Evolutionary conservation across 2,797 vertebrate species (phyloP).

Genomic region (Crypturellus tataupa): DNA sequence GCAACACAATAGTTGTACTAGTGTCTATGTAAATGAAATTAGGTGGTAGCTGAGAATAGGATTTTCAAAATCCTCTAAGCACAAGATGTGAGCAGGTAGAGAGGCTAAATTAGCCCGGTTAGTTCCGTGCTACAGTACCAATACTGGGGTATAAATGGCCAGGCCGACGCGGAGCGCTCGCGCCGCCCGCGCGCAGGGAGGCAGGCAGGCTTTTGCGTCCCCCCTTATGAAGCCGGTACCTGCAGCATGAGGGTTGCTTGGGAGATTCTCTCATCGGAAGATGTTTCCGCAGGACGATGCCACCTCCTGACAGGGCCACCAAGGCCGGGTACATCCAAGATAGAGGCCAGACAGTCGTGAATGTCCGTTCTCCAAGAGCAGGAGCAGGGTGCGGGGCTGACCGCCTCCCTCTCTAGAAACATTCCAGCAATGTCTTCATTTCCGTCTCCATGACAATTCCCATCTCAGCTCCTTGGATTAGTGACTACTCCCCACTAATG

Average conservation of each 20-base stretch:
- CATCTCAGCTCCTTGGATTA: slow-evolving; percentile 12
- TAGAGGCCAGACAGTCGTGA: background rate
- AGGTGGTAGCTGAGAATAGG: slow-evolving; percentile 39
- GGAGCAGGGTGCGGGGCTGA: slow-evolving; percentile 32
- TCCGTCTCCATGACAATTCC: slow-evolving; percentile 61
- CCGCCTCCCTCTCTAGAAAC: slow-evolving; percentile 27
- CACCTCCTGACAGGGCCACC: background rate
- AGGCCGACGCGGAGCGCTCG: accelerated
- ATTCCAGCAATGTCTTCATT: slow-evolving; percentile 19
- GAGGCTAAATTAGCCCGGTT: slow-evolving; percentile 58
- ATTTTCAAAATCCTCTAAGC: slow-evolving; percentile 58
- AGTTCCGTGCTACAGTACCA: background rate
- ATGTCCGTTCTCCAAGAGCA: background rate
- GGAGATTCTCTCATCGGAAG: slow-evolving; percentile 41
- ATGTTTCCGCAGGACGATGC: slow-evolving; percentile 19
- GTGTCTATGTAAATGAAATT: slow-evolving; percentile 27
- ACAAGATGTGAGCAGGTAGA: slow-evolving; percentile 39
- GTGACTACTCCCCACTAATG: background rate
- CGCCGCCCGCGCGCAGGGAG: background rate
- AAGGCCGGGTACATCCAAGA: background rate
- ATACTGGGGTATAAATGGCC: background rate
- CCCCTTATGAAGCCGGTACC: slow-evolving; percentile 31
- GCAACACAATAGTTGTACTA: background rate
- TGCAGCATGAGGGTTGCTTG: slow-evolving; percentile 23
- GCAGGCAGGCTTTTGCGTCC: background rate